Base-by-base conservation (phyloP, 2,113 vertebrate genomes). In the Solea solea region DNA sequence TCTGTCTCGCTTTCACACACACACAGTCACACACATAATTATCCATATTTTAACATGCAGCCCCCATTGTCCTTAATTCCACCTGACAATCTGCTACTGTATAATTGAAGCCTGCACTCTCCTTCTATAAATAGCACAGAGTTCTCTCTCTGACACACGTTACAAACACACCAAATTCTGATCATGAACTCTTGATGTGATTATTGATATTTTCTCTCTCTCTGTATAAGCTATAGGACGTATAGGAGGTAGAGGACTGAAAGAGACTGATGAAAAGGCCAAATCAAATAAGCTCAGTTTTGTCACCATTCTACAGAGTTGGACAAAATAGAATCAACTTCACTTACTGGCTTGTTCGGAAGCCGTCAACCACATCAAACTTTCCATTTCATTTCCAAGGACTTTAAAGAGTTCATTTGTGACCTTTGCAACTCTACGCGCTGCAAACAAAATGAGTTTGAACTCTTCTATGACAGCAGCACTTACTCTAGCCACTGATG, bases 81-180 rank as follows among this genome's bases (percentile, higher is more conserved):
- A 89, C 73, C 70, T 69, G 86, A 89, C 87, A 89, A 82, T 74
- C 71, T 81, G 65, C 78, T 75, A 71, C 54, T 88, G 68, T 76
- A 85, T 82, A 71, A 87, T 87, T 80, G 54, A 86, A 60, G 10
- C 39, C 54, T 54, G 49, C 39, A 8, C 49, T 75, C 49, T 13
- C 41, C 8, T 52, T 54, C 63, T 67, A 67, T 70, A 76, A 83
- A 88, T 69, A 83, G 80, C 4, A 51, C 7, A 65, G 25, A 58
- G 49, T 69, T 83, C 67, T 76, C 72, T n/a, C 59, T 56, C 60
- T 21, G 21, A 68, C 56, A 41, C 41, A 28, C 42, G 13, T 11
- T 11, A 3, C 2, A 46, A 46, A 11, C 44, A 46, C 44, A 9
- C 7, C 44, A 12, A 12, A 3, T 46, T 21, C 21, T 21, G 21